Evolutionary conservation across 2,888 invertebrate species (phyloP).

Genomic region (Sarcophaga subvicina): DNA sequence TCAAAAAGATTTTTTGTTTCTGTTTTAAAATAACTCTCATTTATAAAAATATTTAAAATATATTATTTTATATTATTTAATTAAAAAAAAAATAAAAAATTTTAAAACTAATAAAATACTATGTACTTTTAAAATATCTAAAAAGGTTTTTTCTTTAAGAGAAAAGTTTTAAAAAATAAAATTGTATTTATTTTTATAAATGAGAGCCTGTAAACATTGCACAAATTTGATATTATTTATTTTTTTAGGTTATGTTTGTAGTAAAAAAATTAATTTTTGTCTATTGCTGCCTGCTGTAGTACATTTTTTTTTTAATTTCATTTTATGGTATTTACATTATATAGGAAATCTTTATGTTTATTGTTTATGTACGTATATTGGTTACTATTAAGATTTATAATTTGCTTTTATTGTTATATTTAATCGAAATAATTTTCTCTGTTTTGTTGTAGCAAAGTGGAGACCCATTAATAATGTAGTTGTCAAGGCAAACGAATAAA

Average conservation of each 20-base stretch:
- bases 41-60: too few relatives aligned
- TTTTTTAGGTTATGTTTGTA: background rate
- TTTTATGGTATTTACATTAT: constrained; percentile 63
- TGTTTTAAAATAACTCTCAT: background rate
- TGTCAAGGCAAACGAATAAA: too few relatives aligned
- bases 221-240: background rate
- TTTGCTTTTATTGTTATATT: background rate
- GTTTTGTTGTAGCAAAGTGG: too few relatives aligned
- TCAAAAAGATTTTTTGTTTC: background rate
- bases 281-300: background rate
- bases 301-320: constrained; percentile 5
- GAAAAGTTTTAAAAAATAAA: too few relatives aligned
- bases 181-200: background rate
- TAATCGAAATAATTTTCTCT: background rate
- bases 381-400: background rate
- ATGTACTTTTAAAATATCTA: too few relatives aligned
- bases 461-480: too few relatives aligned
- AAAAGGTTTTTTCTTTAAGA: too few relatives aligned
- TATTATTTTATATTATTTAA: background rate
- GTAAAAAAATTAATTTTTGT: background rate
- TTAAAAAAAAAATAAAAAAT: too few relatives aligned
- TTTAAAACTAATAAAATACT: too few relatives aligned
- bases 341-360: constrained; percentile 48
- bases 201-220: background rate
- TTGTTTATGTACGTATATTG: background rate